A percentile compares a stretch with the other conserved stretches of the same genome.
These are phyloP conservation scores for Urocynchramus pylzowi DNA, from an alignment of 2,113 vertebrate genomes.

Conservation along the genomic window DNA sequence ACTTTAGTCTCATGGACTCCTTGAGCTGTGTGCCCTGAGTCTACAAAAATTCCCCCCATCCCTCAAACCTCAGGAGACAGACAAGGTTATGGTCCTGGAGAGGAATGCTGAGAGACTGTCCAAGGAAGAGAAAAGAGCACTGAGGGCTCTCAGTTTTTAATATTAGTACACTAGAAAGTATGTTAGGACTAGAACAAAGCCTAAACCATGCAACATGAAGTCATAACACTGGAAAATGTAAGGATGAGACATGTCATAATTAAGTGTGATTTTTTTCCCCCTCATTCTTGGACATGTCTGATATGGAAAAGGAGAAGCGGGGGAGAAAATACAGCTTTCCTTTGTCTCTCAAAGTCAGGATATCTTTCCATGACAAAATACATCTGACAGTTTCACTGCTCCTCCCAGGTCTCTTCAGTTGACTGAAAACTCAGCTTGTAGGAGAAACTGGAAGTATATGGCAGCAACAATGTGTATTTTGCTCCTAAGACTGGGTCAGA, in stretches of 20 bases:
- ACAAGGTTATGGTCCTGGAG: not conserved
- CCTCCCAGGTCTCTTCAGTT: not conserved
- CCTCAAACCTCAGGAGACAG: not conserved
- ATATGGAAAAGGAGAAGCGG: not conserved
- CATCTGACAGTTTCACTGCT: not conserved
- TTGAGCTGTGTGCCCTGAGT: not conserved
- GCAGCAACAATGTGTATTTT: rapidly evolving
- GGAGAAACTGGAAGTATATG: not conserved
- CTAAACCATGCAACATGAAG: not conserved
- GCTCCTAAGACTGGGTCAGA: not conserved
- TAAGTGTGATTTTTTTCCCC: not conserved
- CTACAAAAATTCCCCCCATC: not conserved
- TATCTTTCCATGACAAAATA: not conserved
- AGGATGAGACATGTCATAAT: not conserved
- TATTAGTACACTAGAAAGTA: not conserved
- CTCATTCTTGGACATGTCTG: not conserved
- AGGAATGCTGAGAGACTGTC: not conserved
- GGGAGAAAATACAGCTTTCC: not conserved
- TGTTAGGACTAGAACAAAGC: not conserved
- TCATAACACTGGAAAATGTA: not conserved
- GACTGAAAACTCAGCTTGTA: not conserved
- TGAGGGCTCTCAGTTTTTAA: not conserved
- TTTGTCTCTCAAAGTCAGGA: not conserved
- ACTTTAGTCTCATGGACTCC: not conserved
- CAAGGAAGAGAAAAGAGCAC: not conserved